Conservation (phyloP, 2,888 invertebrate genomes). For the Itoplectis maculator region DNA sequence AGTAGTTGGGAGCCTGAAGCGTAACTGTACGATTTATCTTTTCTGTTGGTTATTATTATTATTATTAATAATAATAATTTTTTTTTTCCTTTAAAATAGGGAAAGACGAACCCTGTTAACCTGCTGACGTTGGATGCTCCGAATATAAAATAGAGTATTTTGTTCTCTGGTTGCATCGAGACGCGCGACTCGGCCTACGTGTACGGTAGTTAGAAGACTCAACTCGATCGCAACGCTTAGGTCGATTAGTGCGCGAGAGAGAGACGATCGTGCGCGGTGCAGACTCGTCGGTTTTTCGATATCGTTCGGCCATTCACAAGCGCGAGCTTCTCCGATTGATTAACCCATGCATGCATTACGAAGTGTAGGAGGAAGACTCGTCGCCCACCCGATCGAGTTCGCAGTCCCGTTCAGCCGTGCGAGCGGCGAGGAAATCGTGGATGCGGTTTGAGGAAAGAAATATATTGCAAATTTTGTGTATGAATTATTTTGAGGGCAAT, state of each 20-base stretch:
- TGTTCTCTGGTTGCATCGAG: conserved; percentile 35
- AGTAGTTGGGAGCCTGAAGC: conserved; percentile 68
- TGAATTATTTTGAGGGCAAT: neutral
- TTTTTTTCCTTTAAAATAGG: conserved; percentile 35
- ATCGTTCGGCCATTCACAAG: conserved; percentile 63
- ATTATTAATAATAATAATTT: conserved; percentile 33
- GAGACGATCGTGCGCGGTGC: conserved; percentile 36
- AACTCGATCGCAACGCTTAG: conserved; percentile 38
- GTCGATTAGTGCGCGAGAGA: conserved; percentile 55
- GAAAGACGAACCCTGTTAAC: conserved; percentile 57
- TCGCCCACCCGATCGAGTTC: conserved; percentile 21
- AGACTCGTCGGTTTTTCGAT: conserved; percentile 26
- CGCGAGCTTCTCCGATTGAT: conserved; percentile 60
- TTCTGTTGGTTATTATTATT: conserved; percentile 10
- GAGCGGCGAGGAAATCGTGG: conserved; percentile 17
- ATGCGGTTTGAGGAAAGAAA: conserved; percentile 21
- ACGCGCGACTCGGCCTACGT: conserved; percentile 40
- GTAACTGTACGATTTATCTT: conserved; percentile 51
- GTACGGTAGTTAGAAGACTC: conserved; percentile 43
- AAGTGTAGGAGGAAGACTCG: conserved; percentile 35
- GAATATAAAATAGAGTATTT: conserved; percentile 50
- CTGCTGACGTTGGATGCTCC: conserved; percentile 42
- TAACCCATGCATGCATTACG: conserved; percentile 70
- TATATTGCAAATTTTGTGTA: neutral
- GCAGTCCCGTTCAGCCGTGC: conserved; percentile 39